Conservation (phyloP, 2,888 invertebrate species). For the Odiellus spinosus region DNA sequence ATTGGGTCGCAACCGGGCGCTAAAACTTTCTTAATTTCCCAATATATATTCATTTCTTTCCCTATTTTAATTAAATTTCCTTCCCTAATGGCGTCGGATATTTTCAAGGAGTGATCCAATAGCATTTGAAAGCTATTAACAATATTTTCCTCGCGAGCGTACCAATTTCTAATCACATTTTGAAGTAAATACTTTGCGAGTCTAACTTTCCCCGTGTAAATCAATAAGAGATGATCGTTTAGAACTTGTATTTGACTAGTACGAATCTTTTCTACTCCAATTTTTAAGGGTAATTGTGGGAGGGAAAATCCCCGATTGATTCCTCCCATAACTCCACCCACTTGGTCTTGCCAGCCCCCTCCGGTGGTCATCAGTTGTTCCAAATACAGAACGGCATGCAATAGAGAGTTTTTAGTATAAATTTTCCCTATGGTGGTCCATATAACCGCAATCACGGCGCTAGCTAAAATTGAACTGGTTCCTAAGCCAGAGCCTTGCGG, state of each 20-base stretch:
- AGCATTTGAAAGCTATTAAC: constrained; percentile 29
- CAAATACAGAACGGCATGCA: constrained; percentile 34
- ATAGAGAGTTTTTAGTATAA: constrained; percentile 27
- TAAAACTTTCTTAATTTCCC: constrained; percentile 32
- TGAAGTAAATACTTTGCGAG: constrained; percentile 37
- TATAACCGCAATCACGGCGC: constrained; percentile 34
- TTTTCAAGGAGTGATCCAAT: constrained; percentile 26
- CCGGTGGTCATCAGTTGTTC: constrained; percentile 40
- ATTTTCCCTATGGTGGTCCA: constrained; percentile 30
- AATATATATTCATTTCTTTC: constrained; percentile 28
- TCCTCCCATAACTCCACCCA: constrained; percentile 35
- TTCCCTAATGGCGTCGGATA: constrained; percentile 26
- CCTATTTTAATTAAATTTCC: constrained; percentile 29
- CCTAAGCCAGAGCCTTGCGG: constrained; percentile 38
- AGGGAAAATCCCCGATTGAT: constrained; percentile 31
- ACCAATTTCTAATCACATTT: constrained; percentile 35
- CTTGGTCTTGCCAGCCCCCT: constrained; percentile 42
- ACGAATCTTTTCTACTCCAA: constrained; percentile 25
- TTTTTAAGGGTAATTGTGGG: constrained; percentile 27
- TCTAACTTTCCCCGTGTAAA: constrained; percentile 36
- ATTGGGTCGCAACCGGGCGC: constrained; percentile 33
- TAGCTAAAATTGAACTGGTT: constrained; percentile 40
- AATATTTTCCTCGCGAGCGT: constrained; percentile 30
- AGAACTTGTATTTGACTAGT: constrained; percentile 25
- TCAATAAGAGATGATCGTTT: constrained; percentile 31